These are phyloP conservation scores for Andricus curvator DNA, from an alignment of 2,888 invertebrate genomes.

Conservation along the genomic window DNA sequence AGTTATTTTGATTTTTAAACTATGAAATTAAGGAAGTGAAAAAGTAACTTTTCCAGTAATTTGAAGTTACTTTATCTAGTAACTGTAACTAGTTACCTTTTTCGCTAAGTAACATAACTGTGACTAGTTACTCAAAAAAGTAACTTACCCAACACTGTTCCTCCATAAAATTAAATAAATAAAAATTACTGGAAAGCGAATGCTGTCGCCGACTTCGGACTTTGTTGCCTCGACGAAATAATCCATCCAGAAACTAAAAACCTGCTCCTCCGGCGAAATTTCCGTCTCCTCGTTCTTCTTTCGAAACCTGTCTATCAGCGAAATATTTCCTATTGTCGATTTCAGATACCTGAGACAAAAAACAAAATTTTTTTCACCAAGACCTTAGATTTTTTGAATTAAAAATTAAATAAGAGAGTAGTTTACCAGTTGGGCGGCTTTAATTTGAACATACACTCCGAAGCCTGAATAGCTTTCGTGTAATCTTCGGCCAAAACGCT, in stretches of 20 bases:
- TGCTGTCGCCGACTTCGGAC: slow-evolving; percentile 86
- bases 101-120: too few species aligned
- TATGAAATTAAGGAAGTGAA: too few species aligned
- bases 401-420: background rate
- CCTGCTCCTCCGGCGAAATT: slow-evolving; percentile 89
- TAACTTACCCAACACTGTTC: background rate
- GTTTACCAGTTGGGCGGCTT: slow-evolving; percentile 91
- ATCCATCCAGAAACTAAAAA: slow-evolving; percentile 99
- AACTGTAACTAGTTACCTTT: too few species aligned
- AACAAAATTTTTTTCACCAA: background rate
- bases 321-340: slow-evolving; percentile 97
- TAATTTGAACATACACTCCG: slow-evolving; percentile 94
- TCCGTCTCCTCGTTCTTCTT: slow-evolving; percentile 87
- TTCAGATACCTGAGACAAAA: slow-evolving; percentile 88
- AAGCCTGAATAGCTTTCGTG: slow-evolving; percentile 97
- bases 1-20: too few species aligned
- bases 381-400: background rate
- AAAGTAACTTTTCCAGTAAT: too few species aligned
- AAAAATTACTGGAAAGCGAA: slow-evolving; percentile 91
- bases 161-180: background rate
- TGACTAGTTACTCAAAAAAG: too few species aligned
- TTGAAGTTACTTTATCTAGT: too few species aligned
- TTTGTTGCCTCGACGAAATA: slow-evolving; percentile 97
- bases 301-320: slow-evolving; percentile 94
- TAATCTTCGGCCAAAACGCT: slow-evolving; percentile 98